A percentile compares a stretch with the other conserved stretches of the same genome.
Conservation (phyloP, 1,140 invertebrate genomes). For the Brachionus asplanchnoidis region DNA sequence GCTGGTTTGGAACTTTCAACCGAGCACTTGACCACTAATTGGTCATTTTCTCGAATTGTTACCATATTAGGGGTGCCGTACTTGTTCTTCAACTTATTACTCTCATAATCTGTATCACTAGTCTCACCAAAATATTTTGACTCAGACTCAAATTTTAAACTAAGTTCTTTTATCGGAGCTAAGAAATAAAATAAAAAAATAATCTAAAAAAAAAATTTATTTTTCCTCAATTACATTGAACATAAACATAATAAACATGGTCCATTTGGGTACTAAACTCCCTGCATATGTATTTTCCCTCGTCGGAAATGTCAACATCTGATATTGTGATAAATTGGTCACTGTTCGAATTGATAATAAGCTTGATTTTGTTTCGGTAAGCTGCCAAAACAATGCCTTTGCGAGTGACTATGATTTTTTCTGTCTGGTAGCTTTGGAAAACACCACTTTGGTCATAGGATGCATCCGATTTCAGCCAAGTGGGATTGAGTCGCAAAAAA, state of each 20-base stretch:
- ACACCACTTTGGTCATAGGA: background rate
- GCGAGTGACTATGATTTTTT: slow-evolving; percentile 29
- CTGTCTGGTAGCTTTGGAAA: background rate
- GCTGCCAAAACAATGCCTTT: background rate
- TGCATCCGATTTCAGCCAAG: slow-evolving; percentile 15
- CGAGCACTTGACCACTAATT: background rate
- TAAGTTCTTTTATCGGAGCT: slow-evolving; percentile 19
- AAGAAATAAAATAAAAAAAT: background rate
- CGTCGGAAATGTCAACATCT: background rate
- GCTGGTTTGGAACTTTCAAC: slow-evolving; percentile 35
- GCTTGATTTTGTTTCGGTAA: background rate
- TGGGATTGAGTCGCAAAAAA: background rate
- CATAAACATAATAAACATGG: background rate
- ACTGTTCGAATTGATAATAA: background rate
- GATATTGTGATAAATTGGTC: background rate
- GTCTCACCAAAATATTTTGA: slow-evolving; percentile 38
- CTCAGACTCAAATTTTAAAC: slow-evolving; percentile 18
- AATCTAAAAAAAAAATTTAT: background rate
- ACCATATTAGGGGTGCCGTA: slow-evolving; percentile 8
- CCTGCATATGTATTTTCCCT: slow-evolving; percentile 32
- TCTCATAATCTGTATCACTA: background rate
- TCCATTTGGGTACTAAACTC: slow-evolving; percentile 27
- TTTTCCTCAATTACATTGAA: background rate
- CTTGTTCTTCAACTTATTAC: background rate
- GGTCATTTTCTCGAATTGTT: slow-evolving; percentile 7